Base-by-base conservation (phyloP, 2,888 invertebrate genomes). In the Dione juno region DNA sequence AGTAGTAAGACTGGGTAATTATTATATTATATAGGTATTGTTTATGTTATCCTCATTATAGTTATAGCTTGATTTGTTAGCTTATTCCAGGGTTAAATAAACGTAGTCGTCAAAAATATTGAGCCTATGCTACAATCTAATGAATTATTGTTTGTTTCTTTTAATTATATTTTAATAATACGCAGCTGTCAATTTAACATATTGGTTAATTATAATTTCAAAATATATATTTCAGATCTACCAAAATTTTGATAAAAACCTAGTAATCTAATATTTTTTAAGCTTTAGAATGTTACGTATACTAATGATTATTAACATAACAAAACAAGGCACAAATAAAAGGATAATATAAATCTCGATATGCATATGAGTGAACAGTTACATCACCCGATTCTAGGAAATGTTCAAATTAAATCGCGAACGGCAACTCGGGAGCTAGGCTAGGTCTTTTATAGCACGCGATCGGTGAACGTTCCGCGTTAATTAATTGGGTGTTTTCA, bases 401-500 rank as follows among this genome's bases (percentile, higher is more conserved):
- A 81, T 79, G 79, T 81, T 81, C 80, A 76, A 84, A 82, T 83
- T 80, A 85, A 80, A 84, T 80, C 79, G 81, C 83, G 82, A 82
- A 81, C 79, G 77, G 82, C 82, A 82, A 85, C 81, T 80, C 81
- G 78, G 80, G 82, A 77, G 81, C 82, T 79, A 80, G 83, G 77
- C 80, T 80, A 80, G 82, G 81, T 82, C 81, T 81, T 80, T 78
- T 78, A 76, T 73, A 83, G 85, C 91, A 89, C 89, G 90, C 91
- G 87, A 89, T 87, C 71, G 65, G 48, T 72, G 74, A 74, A 61
- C 83, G 88, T 88, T 88, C 84, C 88, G 88, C 89, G 89, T 88
- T 93, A 93, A 93, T 93, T 93, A 93, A 93, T 93, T 93, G 93
- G 93, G 86, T 92, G 91, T 93, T 93, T 93, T 93, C 93, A 93